phyloP scores from a whole-genome alignment of 2,113 vertebrate species.

The Himantopus leucocephalus region DNA sequence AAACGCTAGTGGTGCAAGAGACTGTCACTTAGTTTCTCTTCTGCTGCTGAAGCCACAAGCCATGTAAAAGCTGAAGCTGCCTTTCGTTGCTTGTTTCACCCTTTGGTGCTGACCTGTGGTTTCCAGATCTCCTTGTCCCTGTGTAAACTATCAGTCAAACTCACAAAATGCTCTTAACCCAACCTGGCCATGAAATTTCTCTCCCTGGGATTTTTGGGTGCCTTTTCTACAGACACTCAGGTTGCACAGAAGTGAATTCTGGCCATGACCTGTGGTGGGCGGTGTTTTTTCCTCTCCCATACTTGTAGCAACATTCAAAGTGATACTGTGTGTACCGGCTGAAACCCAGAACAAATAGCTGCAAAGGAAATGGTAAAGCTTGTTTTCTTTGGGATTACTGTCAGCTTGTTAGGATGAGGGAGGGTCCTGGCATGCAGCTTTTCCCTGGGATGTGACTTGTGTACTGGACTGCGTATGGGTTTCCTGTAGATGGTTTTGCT shows the following conservation, averaged over 20 bases:
- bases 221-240: background rate
- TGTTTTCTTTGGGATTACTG: background rate
- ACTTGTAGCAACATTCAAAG: background rate
- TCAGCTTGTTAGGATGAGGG: background rate
- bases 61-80: background rate
- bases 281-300: background rate
- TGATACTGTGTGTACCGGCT: background rate
- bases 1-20: background rate
- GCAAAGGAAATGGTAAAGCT: background rate
- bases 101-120: background rate
- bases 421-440: background rate
- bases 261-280: background rate
- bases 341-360: background rate
- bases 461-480: background rate
- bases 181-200: background rate
- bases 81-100: background rate
- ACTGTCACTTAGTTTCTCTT: background rate
- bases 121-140: background rate
- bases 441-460: background rate
- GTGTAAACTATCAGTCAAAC: background rate
- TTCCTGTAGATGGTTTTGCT: constrained; percentile 5
- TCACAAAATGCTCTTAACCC: background rate
- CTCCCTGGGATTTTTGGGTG: background rate
- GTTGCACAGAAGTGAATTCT: background rate
- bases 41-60: constrained; percentile 1